Percentiles rank a stretch among this genome's conserved stretches.
Evolutionary conservation across 2,888 invertebrate genomes (phyloP).

Genomic region (Diplolepis rosae): DNA sequence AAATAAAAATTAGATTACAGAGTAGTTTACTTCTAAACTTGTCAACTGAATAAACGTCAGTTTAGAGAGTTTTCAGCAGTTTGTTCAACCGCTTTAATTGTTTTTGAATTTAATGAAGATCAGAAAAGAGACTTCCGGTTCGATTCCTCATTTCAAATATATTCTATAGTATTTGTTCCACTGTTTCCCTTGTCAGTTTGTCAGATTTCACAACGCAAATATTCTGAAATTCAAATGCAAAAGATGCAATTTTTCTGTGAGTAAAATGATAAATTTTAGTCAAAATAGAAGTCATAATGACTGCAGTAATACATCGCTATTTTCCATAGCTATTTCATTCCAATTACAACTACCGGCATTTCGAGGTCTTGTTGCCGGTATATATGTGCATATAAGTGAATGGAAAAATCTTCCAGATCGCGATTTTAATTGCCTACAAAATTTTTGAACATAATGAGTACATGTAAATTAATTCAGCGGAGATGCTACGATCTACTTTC

Average conservation of each 20-base stretch:
- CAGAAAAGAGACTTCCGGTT: no score
- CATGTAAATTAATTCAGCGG: conserved; percentile 73
- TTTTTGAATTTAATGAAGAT: no score
- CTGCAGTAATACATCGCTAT: background rate
- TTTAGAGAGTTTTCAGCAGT: no score
- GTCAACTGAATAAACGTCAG: no score
- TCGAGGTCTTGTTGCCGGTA: background rate
- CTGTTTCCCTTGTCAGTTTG: no score
- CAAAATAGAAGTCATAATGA: background rate
- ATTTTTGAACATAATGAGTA: conserved; percentile 69
- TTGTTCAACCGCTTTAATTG: no score
- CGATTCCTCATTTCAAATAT: no score
- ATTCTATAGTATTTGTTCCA: no score
- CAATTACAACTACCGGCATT: background rate
- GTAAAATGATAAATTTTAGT: background rate
- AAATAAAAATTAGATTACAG: no score
- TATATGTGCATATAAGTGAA: background rate
- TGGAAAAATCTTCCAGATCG: conserved; percentile 29
- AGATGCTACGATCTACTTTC: conserved; percentile 74
- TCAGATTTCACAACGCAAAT: no score
- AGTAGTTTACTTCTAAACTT: no score
- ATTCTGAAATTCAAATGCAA: no score
- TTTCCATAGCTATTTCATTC: background rate
- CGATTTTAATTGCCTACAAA: conserved; percentile 61
- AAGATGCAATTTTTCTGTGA: background rate